Conservation (phyloP, 2,888 invertebrate species). For the Xylota segnis region DNA sequence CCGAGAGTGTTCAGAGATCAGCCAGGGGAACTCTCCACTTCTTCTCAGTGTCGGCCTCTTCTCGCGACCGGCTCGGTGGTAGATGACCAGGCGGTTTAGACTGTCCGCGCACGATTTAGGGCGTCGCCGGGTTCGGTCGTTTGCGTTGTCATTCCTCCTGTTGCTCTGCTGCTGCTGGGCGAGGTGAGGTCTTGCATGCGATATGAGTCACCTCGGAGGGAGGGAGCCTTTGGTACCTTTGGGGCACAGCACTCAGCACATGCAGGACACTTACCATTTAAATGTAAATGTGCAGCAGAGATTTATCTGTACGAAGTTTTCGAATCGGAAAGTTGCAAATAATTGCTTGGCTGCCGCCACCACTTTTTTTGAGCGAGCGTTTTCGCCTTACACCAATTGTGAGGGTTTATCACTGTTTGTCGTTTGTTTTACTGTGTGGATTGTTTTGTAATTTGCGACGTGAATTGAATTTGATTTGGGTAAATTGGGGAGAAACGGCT, state of each 20-base stretch:
- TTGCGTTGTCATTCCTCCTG: constrained; percentile 24
- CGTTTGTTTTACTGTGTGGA: constrained; percentile 34
- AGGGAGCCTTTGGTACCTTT: background rate
- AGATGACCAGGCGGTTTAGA: constrained; percentile 53
- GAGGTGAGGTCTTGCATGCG: constrained; percentile 51
- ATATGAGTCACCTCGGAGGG: constrained; percentile 58
- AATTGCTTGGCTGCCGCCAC: constrained; percentile 39
- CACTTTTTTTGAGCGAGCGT: constrained; percentile 13
- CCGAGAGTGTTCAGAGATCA: constrained; percentile 18
- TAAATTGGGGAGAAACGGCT: constrained; percentile 28
- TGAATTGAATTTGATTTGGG: constrained; percentile 45
- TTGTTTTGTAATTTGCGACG: constrained; percentile 64
- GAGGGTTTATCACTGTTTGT: constrained; percentile 18
- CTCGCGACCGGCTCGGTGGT: constrained; percentile 10
- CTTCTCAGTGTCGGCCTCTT: constrained; percentile 1
- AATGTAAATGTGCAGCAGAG: constrained; percentile 55
- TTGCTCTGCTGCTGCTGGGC: constrained; percentile 6
- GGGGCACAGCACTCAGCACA: constrained; percentile 5
- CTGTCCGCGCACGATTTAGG: constrained; percentile 66
- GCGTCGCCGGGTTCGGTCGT: constrained; percentile 51
- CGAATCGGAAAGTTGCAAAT: constrained; percentile 59
- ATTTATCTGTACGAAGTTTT: constrained; percentile 62
- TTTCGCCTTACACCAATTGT: constrained; percentile 25
- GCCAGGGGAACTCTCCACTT: constrained; percentile 17
- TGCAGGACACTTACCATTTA: constrained; percentile 18